Conservation (phyloP, 2,113 vertebrate species). For the Rhineura floridana region DNA sequence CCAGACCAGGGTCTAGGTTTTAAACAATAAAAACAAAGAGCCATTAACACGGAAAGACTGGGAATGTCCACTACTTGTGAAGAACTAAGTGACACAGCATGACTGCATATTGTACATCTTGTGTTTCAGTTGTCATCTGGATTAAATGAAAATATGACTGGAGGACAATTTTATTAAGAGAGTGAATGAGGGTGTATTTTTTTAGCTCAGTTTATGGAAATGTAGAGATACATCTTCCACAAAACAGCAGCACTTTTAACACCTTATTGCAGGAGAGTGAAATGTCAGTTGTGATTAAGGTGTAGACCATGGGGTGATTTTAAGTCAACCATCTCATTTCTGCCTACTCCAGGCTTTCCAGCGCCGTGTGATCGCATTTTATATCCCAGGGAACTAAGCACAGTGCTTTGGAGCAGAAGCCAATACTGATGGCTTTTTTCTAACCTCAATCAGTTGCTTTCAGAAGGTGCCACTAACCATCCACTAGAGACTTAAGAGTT, state of each 20-base stretch:
- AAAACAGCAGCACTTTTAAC: background rate
- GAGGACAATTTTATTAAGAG: background rate
- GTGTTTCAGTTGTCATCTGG: background rate
- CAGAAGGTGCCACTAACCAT: no score
- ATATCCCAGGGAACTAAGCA: no score
- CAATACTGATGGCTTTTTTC: no score
- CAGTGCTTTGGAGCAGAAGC: no score
- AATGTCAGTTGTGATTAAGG: background rate
- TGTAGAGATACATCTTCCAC: background rate
- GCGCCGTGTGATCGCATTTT: no score
- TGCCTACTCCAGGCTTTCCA: no score
- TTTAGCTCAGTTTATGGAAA: background rate
- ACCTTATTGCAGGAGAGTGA: background rate
- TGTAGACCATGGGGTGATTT: background rate
- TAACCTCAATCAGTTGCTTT: no score
- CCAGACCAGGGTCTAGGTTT: background rate
- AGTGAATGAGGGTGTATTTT: no score
- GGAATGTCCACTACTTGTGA: background rate
- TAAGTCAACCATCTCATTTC: background rate
- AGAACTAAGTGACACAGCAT: background rate
- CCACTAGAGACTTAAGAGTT: no score
- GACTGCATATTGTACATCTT: background rate
- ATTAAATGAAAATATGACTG: background rate
- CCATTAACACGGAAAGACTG: background rate
- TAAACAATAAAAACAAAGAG: constrained; percentile 15